These are phyloP conservation scores for Corythoichthys haematopterus DNA, from an alignment of 2,113 vertebrate genomes.

Conservation along the genomic window DNA sequence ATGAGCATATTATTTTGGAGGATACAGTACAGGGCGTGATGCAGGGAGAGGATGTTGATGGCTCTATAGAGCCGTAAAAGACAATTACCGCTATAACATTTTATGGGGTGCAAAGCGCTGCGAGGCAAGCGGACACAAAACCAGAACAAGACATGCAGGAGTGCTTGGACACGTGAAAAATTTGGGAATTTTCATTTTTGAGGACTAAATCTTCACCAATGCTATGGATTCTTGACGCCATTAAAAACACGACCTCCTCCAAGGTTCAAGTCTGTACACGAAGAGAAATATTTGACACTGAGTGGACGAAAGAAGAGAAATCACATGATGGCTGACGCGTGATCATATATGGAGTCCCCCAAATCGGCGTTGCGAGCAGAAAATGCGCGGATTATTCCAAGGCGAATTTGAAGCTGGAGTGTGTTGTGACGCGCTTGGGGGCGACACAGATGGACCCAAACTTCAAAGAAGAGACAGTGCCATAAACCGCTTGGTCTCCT, in stretches of 20 bases:
- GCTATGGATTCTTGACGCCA: neutral
- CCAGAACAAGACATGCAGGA: slow-evolving; percentile 47
- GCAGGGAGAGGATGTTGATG: slow-evolving; percentile 74
- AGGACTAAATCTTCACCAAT: neutral
- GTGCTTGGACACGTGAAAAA: slow-evolving; percentile 57
- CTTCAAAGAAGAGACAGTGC: slow-evolving; percentile 95
- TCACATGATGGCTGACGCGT: neutral
- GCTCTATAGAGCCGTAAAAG: slow-evolving; percentile 88
- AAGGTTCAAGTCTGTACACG: slow-evolving; percentile 48
- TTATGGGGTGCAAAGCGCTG: slow-evolving; percentile 95
- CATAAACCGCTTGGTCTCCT: slow-evolving; percentile 93
- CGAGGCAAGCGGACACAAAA: slow-evolving; percentile 72
- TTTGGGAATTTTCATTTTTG: too few species aligned
- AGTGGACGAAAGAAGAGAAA: neutral
- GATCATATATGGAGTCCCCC: neutral
- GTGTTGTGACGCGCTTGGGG: slow-evolving; percentile 72
- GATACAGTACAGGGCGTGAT: slow-evolving; percentile 47
- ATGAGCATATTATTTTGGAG: neutral
- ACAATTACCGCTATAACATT: slow-evolving; percentile 89
- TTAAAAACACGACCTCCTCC: slow-evolving; percentile 19
- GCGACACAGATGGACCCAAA: slow-evolving; percentile 86
- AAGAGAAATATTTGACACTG: slow-evolving; percentile 26
- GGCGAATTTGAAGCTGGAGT: slow-evolving; percentile 21
- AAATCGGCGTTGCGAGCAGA: slow-evolving; percentile 2
- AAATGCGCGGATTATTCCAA: slow-evolving; percentile 4